Base-by-base conservation (phyloP, 2,888 invertebrate species). In the Tiliacea aurago region DNA sequence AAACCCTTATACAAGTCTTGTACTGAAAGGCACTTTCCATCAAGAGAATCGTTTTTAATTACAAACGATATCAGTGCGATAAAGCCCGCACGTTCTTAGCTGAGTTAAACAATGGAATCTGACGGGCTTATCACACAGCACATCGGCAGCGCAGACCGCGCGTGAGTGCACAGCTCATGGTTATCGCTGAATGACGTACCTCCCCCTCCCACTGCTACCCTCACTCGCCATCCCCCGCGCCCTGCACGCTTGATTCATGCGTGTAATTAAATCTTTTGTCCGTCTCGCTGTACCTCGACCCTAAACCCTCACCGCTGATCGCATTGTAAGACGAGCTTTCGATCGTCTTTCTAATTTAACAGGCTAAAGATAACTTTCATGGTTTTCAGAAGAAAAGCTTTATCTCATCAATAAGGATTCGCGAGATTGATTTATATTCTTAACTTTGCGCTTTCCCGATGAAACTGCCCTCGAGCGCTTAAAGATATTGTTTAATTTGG, bases 181-280 rank as follows among this genome's bases (percentile, higher is more conserved):
- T 91, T 93, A 93, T 92, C 93, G 89, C 89, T 88, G 90, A 90
- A 88, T 88, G 87, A 88, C 86, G 83, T 82, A 85, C 80, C 86
- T 86, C 82, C 81, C 85, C 89, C 86, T 90, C 85, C 87, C 85
- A 80, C 87, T 76, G 66, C 84, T 85, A 76, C 84, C 83, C 83
- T 73, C 85, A 75, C 70, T 49, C 20, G 13, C 79, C 53, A 78
- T 86, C 78, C 82, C 88, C 86, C 89, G 85, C 88, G 80, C 89
- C 90, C 88, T 90, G 86, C 86, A 89, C 90, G 93, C 94, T 95
- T 95, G 95, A 95, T 96, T 95, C 96, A 95, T 95, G 95, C 95
- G 96, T 96, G 94, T 95, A 96, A 96, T 96, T 96, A 95, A 95
- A 95, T 96, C 95, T 95, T 94, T 96, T 95, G 95, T 95, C 91